Percentiles rank a stretch among this genome's conserved stretches.
These are phyloP conservation scores for Numenius phaeopus DNA, from an alignment of 2,797 vertebrate genomes.

Conservation along the genomic window DNA sequence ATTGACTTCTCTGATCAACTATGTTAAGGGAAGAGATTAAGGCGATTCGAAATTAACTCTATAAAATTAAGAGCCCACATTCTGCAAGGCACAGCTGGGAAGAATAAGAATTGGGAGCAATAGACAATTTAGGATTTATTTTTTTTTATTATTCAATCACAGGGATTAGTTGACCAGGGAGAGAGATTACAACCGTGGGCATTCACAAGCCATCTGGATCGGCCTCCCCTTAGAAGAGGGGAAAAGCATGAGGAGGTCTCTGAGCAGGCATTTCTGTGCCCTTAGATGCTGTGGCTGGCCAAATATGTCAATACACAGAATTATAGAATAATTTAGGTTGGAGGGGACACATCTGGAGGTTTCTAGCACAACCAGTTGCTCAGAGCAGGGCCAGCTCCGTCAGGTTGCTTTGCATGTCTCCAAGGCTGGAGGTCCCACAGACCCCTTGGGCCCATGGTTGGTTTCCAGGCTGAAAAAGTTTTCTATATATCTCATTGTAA, in stretches of 20 bases:
- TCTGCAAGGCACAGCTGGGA: neutral
- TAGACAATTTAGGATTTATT: neutral
- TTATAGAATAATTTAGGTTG: neutral
- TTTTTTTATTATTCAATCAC: neutral
- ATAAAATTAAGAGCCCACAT: neutral
- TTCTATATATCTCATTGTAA: accelerated
- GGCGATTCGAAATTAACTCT: neutral
- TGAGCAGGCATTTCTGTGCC: neutral
- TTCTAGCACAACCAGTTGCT: neutral
- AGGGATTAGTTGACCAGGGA: neutral
- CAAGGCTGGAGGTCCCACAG: neutral
- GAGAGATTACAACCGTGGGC: neutral
- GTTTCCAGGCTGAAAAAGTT: neutral
- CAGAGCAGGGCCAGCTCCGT: neutral
- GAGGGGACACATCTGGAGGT: neutral
- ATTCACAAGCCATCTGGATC: conserved; percentile 14
- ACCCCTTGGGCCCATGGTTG: neutral
- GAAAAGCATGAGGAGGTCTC: neutral
- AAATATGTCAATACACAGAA: accelerated
- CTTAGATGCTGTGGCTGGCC: neutral
- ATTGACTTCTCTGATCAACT: neutral
- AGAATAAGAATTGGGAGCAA: neutral
- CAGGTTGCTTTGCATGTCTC: neutral
- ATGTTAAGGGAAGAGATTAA: neutral
- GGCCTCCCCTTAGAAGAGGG: neutral